These are phyloP conservation scores for Drepana arcuata DNA, from an alignment of 1,140 invertebrate genomes.

Conservation along the genomic window DNA sequence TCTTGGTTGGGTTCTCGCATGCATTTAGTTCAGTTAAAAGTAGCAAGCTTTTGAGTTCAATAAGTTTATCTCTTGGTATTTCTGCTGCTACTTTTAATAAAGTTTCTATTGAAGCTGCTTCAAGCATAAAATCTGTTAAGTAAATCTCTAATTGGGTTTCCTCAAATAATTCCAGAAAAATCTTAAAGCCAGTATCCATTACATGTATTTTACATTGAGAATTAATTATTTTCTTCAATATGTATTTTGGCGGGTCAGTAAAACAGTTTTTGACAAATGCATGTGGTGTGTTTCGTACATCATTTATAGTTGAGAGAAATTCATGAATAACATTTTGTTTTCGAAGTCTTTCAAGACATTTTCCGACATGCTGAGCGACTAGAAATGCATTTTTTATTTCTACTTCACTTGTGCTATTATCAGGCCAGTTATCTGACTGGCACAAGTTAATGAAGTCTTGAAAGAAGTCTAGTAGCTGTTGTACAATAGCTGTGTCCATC, in stretches of 20 bases:
- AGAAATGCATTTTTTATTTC: slow-evolving; percentile 69
- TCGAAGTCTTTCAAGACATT: slow-evolving; percentile 48
- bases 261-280: slow-evolving; percentile 37
- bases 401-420: slow-evolving; percentile 35
- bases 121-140: slow-evolving; percentile 58
- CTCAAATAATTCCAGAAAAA: slow-evolving; percentile 41
- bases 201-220: slow-evolving; percentile 27
- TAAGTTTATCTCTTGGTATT: slow-evolving; percentile 27
- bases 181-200: slow-evolving; percentile 33
- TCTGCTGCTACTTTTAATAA: slow-evolving; percentile 32
- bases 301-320: slow-evolving; percentile 31
- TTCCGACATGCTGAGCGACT: slow-evolving; percentile 64
- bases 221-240: slow-evolving; percentile 50
- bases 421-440: slow-evolving; percentile 58
- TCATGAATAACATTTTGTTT: slow-evolving; percentile 27
- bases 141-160: slow-evolving; percentile 49
- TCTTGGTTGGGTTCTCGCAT: slow-evolving; percentile 16
- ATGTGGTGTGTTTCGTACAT: slow-evolving; percentile 16
- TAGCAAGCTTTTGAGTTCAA: slow-evolving; percentile 42
- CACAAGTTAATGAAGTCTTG: slow-evolving; percentile 61
- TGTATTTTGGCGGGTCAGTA: slow-evolving; percentile 40
- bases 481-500: slow-evolving; percentile 24
- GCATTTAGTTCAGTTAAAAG: slow-evolving; percentile 38
- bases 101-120: slow-evolving; percentile 51
- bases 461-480: slow-evolving; percentile 60